Base-by-base conservation (phyloP, 2,888 invertebrate species). In the Xestoiulus laeticollis region DNA sequence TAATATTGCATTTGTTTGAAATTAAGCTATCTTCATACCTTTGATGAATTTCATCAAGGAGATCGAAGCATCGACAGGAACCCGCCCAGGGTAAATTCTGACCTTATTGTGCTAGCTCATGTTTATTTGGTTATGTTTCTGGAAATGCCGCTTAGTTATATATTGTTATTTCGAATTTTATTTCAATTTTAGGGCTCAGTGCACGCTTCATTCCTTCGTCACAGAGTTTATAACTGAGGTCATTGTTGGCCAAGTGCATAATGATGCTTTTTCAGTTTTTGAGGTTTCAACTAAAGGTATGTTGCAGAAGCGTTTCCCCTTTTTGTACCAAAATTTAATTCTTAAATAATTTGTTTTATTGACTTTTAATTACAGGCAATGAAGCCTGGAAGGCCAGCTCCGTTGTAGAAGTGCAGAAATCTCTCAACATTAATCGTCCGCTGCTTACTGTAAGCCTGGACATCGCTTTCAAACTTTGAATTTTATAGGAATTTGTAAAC, bases 221-320 rank as follows among this genome's bases (percentile, higher is more conserved):
- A 95, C 95, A 85, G 96, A 97, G 91, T 97, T 97, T 92, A 96
- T 98, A 33, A 96, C 96, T 90, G 95, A 96, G 90, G 96, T 96
- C 10, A 98, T 97, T 93, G 94, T 96, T 89, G 96, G 95, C 89
- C 94, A 96, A 89, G 95, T 96, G 88, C 95, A 95, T 90, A 93
- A 93, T 83, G 93, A 94, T 90, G 93, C 95, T 26, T 93, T 94
- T 0, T 93, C 93, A 78, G 94, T 94, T 90, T 95, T 96, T 89
- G 95, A 96, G 90, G 93, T 94, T 0, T 95, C 96, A 32, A 95
- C 95, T 87, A 95, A 95, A 91, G 94, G 94, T 92, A 90, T 87
- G 88, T 3, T n/a, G 1, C 0, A 26, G 26, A 26, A n/a, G 59
- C 59, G 10, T 5, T 8, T n/a, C n/a, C 38, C 38, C 8, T 38